Base-by-base conservation (phyloP, 37 sponge, comb jelly and placozoan genomes). In the Hormiphora californensis region DNA sequence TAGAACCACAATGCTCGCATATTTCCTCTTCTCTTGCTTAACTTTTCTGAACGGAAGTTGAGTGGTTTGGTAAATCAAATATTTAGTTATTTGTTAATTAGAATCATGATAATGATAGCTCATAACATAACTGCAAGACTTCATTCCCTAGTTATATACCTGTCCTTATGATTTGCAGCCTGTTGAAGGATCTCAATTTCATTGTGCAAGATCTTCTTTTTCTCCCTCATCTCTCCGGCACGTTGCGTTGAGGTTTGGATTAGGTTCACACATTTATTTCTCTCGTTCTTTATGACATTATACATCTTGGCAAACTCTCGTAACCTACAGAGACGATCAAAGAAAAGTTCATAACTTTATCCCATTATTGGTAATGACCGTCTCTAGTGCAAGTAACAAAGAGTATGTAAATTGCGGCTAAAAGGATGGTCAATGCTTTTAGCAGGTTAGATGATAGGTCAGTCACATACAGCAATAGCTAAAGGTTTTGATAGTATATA, bases 171-270 rank as follows among this genome's bases (percentile, higher is more conserved):
- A 30, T 86, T 86, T 17, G 90, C 88, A 27, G 90, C 35, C 15
- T 88, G 89, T 15, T 85, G 88, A 17, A 94, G 90, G 38, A 96
- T 92, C 51, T 92, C 91, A 1, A 87, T 90, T 88, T 98, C 99
- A 68, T 93, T 95, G 32, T 92, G 86, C 17, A 98, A 51, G 5
- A 98, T 89, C 37, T 92, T 90, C 5, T 54, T 89, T 88, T 95
- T 98, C 90, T 98, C 99, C 22, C 86, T 65, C 73, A 98, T 59
- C 87, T 98, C 99, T 22, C 91, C 90, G 15, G 88, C 89, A 19
- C 54, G 87, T 92, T 88, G 89, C 9, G 89, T 88, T 17, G 85
- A 61, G 12, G 89, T 88, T 31, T 88, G 89, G 54, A 88, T 88
- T 25, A 65, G 41, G 59, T 63, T 85, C 38, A 88, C 89, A 85